These are phyloP conservation scores for Laticauda colubrina DNA, from an alignment of 2,113 vertebrate species.

Conservation along the genomic window DNA sequence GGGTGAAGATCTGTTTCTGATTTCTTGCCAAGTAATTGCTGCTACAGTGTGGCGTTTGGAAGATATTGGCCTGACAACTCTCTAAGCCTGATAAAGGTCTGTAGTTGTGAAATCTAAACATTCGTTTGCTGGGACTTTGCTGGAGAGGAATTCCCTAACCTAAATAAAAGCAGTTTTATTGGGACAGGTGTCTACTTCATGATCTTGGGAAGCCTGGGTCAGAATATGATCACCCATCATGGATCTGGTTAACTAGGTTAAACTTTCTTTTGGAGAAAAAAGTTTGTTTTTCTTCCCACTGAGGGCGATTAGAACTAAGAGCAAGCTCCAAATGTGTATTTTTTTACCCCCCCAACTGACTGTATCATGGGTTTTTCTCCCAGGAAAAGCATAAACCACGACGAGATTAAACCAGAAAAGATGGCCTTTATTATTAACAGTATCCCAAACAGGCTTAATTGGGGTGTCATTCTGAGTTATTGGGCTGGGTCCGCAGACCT, in stretches of 20 bases:
- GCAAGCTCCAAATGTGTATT: neutral
- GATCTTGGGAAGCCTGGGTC: too few species aligned
- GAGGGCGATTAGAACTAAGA: neutral
- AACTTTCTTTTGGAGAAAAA: neutral
- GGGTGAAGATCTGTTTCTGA: too few species aligned
- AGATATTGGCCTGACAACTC: too few species aligned
- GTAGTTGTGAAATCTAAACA: too few species aligned
- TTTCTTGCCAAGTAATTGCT: too few species aligned
- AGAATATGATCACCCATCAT: neutral
- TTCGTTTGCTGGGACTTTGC: too few species aligned
- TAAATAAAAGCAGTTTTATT: too few species aligned
- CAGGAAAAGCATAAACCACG: neutral
- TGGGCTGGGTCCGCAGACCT: neutral
- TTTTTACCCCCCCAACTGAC: neutral
- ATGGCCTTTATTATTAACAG: neutral
- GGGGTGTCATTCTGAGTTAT: neutral
- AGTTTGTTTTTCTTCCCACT: neutral
- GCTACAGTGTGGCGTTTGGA: too few species aligned
- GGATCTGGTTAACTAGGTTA: neutral
- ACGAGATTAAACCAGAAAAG: neutral
- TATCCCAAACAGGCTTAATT: neutral
- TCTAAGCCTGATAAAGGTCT: too few species aligned
- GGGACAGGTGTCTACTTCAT: too few species aligned
- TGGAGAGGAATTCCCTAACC: too few species aligned
- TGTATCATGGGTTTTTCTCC: rapidly evolving